Percentiles rank a stretch among this genome's conserved stretches.
Conservation (phyloP, 2,113 vertebrate genomes). For the Nothoprocta pentlandii region DNA sequence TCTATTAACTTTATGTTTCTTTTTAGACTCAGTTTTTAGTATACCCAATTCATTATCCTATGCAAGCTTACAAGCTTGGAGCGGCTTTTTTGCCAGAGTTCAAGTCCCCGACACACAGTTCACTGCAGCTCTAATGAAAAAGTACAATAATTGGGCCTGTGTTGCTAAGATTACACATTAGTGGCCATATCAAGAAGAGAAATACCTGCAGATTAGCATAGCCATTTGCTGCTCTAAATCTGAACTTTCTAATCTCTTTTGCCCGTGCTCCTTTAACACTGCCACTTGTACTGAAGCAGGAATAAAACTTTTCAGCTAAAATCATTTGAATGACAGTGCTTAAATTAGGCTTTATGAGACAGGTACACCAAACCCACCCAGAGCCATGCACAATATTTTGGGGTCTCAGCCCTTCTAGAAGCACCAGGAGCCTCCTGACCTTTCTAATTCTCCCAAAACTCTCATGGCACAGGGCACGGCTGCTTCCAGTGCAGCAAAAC, state of each 20-base stretch:
- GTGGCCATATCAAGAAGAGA: slow-evolving; percentile 68
- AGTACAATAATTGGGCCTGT: slow-evolving; percentile 29
- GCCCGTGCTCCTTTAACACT: not conserved
- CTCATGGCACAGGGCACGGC: not conserved
- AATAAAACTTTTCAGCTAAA: not conserved
- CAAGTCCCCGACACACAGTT: slow-evolving; percentile 63
- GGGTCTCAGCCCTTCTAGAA: not conserved
- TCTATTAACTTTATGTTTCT: not conserved
- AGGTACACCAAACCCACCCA: not conserved
- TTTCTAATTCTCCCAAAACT: not conserved
- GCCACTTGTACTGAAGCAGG: not conserved
- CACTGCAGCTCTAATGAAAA: slow-evolving; percentile 53
- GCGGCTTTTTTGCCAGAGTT: slow-evolving; percentile 50
- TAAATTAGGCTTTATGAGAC: not conserved
- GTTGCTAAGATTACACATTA: slow-evolving; percentile 53
- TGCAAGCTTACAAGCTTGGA: not conserved
- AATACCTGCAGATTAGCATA: slow-evolving; percentile 77
- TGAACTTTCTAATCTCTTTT: slow-evolving; percentile 69
- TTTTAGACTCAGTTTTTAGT: not conserved
- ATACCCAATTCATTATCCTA: not conserved
- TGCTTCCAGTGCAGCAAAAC: slow-evolving; percentile 30
- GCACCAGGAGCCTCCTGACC: not conserved
- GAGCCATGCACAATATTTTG: rapidly evolving
- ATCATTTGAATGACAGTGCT: not conserved
- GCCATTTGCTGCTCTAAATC: slow-evolving; percentile 77